Percentiles rank a stretch among this genome's conserved stretches.
Evolutionary conservation across 2,888 invertebrate genomes (phyloP).

Genomic region (Atethmia centrago): DNA sequence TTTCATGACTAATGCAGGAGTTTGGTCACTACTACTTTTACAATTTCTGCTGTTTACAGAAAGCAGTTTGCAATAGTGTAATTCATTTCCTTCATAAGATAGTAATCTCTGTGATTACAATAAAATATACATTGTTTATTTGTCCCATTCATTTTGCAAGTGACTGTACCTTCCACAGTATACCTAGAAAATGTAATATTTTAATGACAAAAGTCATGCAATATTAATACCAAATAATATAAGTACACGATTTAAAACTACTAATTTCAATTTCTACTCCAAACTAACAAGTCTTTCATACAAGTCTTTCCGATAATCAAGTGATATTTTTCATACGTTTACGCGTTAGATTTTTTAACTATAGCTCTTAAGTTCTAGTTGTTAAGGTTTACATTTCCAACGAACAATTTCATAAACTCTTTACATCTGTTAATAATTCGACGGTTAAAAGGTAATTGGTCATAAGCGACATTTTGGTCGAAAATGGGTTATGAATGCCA

Average conservation of each 20-base stretch:
- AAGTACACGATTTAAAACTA: constrained; percentile 40
- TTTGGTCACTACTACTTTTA: neutral
- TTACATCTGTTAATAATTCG: constrained; percentile 68
- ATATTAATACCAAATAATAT: constrained; percentile 62
- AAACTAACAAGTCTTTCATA: constrained; percentile 51
- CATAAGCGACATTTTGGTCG: too few species aligned
- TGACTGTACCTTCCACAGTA: constrained; percentile 8
- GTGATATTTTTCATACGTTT: constrained; percentile 85
- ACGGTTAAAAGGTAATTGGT: too few species aligned
- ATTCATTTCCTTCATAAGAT: neutral
- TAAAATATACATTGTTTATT: neutral
- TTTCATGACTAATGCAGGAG: neutral
- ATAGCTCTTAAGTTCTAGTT: constrained; percentile 76
- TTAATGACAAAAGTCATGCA: constrained; percentile 46
- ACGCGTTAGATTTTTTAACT: constrained; percentile 76
- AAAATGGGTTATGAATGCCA: too few species aligned
- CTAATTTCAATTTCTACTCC: constrained; percentile 48
- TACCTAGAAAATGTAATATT: neutral
- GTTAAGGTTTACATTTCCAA: constrained; percentile 81
- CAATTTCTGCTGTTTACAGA: neutral
- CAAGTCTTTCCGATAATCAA: constrained; percentile 83
- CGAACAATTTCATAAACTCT: constrained; percentile 79
- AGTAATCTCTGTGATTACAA: neutral
- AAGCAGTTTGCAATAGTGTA: neutral
- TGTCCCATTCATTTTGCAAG: constrained; percentile 7